Evolutionary conservation across 2,797 vertebrate genomes (phyloP).

Genomic region (Chrysolophus pictus): DNA sequence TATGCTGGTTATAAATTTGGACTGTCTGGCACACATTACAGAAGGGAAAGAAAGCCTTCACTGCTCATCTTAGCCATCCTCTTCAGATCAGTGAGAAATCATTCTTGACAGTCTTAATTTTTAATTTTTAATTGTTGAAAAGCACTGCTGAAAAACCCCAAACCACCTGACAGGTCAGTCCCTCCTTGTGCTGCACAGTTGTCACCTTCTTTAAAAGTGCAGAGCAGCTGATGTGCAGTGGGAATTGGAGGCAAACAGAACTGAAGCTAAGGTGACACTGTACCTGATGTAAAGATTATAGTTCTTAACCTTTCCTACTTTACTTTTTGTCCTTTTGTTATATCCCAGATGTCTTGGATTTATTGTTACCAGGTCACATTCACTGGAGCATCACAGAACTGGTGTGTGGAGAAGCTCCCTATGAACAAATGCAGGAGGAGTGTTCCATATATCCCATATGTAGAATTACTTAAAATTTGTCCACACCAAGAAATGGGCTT

Average conservation of each 20-base stretch:
- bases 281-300: background rate
- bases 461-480: background rate
- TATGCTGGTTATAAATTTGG: conserved; percentile 54
- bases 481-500: background rate
- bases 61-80: conserved; percentile 44
- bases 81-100: conserved; percentile 17
- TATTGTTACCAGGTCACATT: background rate
- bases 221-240: background rate
- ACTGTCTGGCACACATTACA: conserved; percentile 44
- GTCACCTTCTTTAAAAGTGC: background rate
- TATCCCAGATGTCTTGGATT: background rate
- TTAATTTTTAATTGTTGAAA: conserved; percentile 27
- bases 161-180: background rate
- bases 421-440: background rate
- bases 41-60: conserved; percentile 31
- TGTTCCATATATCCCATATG: background rate
- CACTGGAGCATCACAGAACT: background rate
- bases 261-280: background rate
- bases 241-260: background rate
- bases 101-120: conserved; percentile 6
- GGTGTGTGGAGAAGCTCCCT: background rate
- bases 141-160: background rate
- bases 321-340: background rate
- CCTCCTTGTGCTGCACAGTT: background rate
- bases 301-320: background rate